Base-by-base conservation (phyloP, 2,888 invertebrate genomes). In the Cremastinae sp. region DNA sequence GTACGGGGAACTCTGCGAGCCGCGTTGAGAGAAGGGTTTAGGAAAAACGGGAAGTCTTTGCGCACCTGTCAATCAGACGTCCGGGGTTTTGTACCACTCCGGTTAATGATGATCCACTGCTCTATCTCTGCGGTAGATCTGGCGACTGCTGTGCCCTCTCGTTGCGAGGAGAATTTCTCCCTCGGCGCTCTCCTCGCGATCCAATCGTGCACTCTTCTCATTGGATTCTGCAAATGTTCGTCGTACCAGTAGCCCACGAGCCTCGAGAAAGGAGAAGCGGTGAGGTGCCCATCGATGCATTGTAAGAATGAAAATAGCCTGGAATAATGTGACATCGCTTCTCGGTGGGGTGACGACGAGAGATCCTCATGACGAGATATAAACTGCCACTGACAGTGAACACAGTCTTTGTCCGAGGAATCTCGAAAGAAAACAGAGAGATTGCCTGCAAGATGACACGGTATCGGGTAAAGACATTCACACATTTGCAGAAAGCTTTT, bases 51-150 rank as follows among this genome's bases (percentile, higher is more conserved):
- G 82, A 84, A 84, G 84, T 84, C 86, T 83, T 85, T 83, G 85
- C 86, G 84, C 84, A 82, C 84, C 88, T 87, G 88, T 88, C 88
- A 88, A 88, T 88, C 88, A 87, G 84, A 81, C 82, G 86, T 85
- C 84, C 81, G 66, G 80, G 85, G 87, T 87, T 87, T 87, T 88
- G 86, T 82, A 80, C 74, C 83, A 80, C 82, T 82, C 83, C 83
- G 84, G 84, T 85, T 88, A 88, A 88, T 86, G 88, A 88, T 87
- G 88, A 88, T 88, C 87, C 87, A 86, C 86, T 86, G 85, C 87
- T 85, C 84, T 85, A 85, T 87, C 85, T 86, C 70, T 71, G 81
- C 72, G 70, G 75, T 59, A 70, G 82, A 84, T 84, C 83, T 79
- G 79, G 80, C 78, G 78, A 59, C 74, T 73, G 66, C 70, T 76